phyloP scores from a whole-genome alignment of 1,140 invertebrate species.

The Drosophila asahinai region DNA sequence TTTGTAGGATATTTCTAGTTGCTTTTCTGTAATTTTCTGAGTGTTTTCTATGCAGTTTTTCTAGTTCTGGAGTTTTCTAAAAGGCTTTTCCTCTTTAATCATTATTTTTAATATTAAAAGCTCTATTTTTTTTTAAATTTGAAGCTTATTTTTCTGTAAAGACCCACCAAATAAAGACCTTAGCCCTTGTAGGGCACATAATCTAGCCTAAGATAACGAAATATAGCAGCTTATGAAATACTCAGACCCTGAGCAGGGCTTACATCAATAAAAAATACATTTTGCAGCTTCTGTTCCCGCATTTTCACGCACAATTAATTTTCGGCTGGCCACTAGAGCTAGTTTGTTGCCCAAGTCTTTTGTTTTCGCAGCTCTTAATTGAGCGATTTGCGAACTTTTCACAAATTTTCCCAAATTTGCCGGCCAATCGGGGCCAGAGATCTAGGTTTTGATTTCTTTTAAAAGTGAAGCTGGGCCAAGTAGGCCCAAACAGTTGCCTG shows the following conservation, averaged over 20 bases:
- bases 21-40: not conserved
- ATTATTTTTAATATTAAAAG: not conserved
- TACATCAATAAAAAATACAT: constrained; percentile 8
- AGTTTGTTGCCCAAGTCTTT: constrained; percentile 79
- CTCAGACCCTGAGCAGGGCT: not conserved
- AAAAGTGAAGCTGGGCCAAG: constrained; percentile 2
- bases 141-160: not conserved
- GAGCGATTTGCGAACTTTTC: constrained; percentile 14
- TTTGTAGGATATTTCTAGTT: not conserved
- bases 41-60: not conserved
- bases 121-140: not conserved
- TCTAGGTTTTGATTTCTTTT: constrained; percentile 12
- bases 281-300: constrained; percentile 19
- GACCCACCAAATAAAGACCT: no score
- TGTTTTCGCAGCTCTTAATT: constrained; percentile 55
- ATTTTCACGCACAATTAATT: constrained; percentile 65
- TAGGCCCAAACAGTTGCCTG: constrained; percentile 23
- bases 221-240: constrained; percentile 2
- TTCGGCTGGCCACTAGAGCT: constrained; percentile 3
- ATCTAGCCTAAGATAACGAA: not conserved
- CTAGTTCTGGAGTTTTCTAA: not conserved
- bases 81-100: not conserved
- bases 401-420: constrained; percentile 27
- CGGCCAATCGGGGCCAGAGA: not conserved
- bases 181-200: not conserved